Conservation (phyloP, 2,797 vertebrate species). For the Erithacus rubecula region DNA sequence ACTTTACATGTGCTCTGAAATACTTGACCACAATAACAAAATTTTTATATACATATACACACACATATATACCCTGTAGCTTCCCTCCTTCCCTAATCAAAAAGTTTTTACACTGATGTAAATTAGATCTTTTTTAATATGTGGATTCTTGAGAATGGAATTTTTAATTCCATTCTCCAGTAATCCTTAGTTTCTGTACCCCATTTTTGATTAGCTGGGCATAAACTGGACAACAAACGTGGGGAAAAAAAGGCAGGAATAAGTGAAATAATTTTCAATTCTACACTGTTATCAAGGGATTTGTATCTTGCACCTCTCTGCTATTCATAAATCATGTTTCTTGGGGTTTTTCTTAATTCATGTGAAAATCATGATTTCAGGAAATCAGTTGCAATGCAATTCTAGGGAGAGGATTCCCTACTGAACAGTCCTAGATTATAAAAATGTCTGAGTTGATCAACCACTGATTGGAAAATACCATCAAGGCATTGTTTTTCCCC, state of each 20-base stretch:
- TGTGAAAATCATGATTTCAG: not conserved
- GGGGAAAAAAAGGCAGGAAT: not conserved
- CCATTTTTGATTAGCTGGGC: not conserved
- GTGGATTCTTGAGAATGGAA: not conserved
- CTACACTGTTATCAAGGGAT: not conserved
- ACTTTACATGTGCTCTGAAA: not conserved
- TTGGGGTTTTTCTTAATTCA: accelerated
- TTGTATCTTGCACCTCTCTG: not conserved
- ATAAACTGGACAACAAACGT: not conserved
- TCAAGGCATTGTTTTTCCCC: not conserved
- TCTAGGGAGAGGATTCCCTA: not conserved
- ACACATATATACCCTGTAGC: not conserved
- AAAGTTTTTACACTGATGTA: not conserved
- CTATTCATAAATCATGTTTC: not conserved
- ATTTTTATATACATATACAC: too few relatives aligned
- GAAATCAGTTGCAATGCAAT: not conserved
- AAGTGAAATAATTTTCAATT: not conserved
- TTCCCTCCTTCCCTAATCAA: not conserved
- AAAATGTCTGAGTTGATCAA: not conserved
- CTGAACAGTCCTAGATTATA: not conserved
- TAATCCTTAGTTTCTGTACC: not conserved
- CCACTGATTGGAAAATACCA: not conserved
- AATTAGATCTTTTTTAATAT: not conserved
- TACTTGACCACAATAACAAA: not conserved
- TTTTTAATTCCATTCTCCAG: not conserved